These are phyloP conservation scores for Lasius fuliginosus DNA, from an alignment of 2,888 invertebrate genomes.

Conservation along the genomic window DNA sequence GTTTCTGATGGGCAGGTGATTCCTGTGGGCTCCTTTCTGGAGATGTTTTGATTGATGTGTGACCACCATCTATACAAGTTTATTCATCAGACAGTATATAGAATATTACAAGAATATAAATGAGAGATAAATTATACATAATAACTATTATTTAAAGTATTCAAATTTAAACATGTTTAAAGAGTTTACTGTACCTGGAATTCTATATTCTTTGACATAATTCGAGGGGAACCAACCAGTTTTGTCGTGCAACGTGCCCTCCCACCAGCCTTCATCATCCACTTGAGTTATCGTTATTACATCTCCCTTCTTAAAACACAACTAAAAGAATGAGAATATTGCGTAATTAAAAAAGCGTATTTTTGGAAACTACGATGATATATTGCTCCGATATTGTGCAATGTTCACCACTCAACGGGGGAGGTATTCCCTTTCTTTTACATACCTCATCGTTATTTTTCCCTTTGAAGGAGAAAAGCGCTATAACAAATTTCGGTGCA, in stretches of 20 bases:
- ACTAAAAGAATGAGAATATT: constrained; percentile 86
- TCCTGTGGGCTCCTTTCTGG: constrained; percentile 89
- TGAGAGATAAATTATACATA: background rate
- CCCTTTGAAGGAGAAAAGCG: constrained; percentile 97
- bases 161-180: constrained; percentile 1
- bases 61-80: constrained; percentile 86
- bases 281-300: constrained; percentile 98
- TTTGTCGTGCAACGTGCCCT: constrained; percentile 97
- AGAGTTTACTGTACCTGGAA: constrained; percentile 82
- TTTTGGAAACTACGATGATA: background rate
- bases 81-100: background rate
- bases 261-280: constrained; percentile 99
- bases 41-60: constrained; percentile 89
- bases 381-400: background rate
- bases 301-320: constrained; percentile 98
- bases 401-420: background rate
- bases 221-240: constrained; percentile 99
- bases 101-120: background rate
- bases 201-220: constrained; percentile 96
- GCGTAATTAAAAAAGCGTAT: background rate
- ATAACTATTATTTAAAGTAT: background rate
- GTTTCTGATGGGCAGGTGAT: constrained; percentile 88
- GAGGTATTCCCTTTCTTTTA: background rate
- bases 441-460: constrained; percentile 98
- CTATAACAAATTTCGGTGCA: constrained; percentile 90